These are phyloP conservation scores for Galaxea fascicularis DNA, from an alignment of 92 coral and sea anemone species.

Conservation along the genomic window DNA sequence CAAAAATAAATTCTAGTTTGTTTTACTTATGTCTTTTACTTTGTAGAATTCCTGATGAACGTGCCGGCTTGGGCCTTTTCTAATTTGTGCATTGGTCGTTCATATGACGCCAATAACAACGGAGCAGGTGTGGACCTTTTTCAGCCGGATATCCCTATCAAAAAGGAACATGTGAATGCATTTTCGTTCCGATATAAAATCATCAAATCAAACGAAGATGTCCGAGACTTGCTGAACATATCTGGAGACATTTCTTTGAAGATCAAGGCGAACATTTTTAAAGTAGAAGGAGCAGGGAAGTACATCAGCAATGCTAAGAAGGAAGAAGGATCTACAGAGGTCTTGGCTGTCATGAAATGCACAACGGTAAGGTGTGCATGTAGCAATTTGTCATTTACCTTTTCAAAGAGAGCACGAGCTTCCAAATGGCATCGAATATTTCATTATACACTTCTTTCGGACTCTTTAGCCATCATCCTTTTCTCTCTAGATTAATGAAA, in stretches of 20 bases:
- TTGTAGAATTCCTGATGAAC: not conserved
- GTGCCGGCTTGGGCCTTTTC: conserved; percentile 29
- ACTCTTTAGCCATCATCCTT: not conserved
- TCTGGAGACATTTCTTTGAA: conserved; percentile 60
- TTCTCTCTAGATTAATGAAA: not conserved
- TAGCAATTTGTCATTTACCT: not conserved
- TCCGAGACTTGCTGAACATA: conserved; percentile 47
- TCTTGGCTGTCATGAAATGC: conserved; percentile 47
- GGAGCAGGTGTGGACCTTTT: conserved; percentile 22
- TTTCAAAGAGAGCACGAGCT: not conserved
- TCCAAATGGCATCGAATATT: not conserved
- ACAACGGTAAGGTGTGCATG: conserved; percentile 45
- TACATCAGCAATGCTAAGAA: conserved; percentile 26
- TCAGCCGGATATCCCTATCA: not conserved
- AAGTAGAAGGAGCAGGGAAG: conserved; percentile 53
- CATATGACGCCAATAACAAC: conserved; percentile 2
- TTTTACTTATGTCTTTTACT: not conserved
- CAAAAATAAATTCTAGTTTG: not conserved
- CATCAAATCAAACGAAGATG: conserved; percentile 22
- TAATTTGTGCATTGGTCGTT: conserved; percentile 38
- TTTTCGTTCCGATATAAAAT: conserved; percentile 37
- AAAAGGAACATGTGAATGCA: not conserved
- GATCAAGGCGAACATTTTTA: conserved; percentile 47
- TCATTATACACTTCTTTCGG: not conserved
- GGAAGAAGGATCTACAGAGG: conserved; percentile 17